Evolutionary conservation across 2,797 vertebrate genomes (phyloP), one percentile per base, ranked within the genome.

Genomic region (Orestias chungarensis): DNA sequence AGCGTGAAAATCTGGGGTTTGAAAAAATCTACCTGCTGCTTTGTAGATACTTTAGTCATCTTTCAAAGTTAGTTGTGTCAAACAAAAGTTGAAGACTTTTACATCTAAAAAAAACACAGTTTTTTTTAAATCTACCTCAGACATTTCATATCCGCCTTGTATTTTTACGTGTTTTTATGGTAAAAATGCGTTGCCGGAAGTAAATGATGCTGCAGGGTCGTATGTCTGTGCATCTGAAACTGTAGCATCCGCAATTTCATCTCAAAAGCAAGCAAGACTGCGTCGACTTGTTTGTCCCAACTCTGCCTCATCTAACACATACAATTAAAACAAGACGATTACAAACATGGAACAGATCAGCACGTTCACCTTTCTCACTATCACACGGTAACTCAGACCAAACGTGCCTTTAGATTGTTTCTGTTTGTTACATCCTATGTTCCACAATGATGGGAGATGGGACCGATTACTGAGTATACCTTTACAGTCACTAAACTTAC

Each of bases 31-130:
- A 62, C 11, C 23, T 62, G 61, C 25, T 43, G 25, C 49, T 70
- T 40, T 17, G 59, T 68, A 78, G 31, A 61, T 54, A 67, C 38
- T 74, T 33, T 82, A 55, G 44, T 23, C 23, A 3, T 12, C 5
- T 11, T 25, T 15, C 33, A 23, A n/a, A 6, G 3, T 35, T 35
- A 61, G 33, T 4, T 61, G 11, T 0, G 10, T 61, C 18, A 61
- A 61, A 61, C 38, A 61, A 61, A 61, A 59, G 33, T 38, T 38
- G 11, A 61, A 61, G 1, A 9, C 59, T 40, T 62, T 35, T 14
- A 4, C 20, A 62, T 12, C 20, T 62, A 25, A 62, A 40, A 62
- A 62, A 14, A 3, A 12, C 1, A 2, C n/a, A n/a, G n/a, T n/a
- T 2, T 6, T 62, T 62, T 25, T 62, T 10, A 7, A n/a, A n/a